Evolutionary conservation across 2,113 vertebrate genomes (phyloP).

Genomic region (Oreotragus oreotragus): DNA sequence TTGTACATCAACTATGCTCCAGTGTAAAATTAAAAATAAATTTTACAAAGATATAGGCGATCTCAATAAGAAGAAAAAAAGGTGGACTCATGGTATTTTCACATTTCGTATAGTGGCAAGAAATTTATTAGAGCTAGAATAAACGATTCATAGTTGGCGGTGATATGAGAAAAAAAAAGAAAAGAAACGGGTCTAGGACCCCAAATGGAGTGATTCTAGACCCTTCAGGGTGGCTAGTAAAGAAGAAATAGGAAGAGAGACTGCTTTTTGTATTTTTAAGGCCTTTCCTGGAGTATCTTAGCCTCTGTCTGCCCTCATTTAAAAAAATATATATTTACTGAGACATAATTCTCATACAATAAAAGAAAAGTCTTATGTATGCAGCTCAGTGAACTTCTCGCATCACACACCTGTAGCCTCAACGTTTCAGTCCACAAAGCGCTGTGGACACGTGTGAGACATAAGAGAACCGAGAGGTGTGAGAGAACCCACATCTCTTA

Average conservation of each 20-base stretch:
- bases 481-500: neutral
- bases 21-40: neutral
- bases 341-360: neutral
- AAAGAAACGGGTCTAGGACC: neutral
- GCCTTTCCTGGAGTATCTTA: neutral
- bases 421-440: neutral
- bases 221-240: neutral
- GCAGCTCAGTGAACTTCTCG: neutral
- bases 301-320: neutral
- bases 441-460: neutral
- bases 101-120: neutral
- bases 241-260: neutral
- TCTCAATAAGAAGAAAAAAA: neutral
- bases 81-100: neutral
- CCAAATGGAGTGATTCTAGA: neutral
- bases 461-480: neutral
- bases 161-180: neutral
- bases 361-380: neutral
- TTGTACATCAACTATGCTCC: neutral
- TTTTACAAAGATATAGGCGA: neutral
- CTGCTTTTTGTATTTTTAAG: neutral
- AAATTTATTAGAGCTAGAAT: neutral
- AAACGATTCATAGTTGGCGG: neutral
- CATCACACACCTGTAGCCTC: neutral
- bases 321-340: neutral